Conservation (phyloP, 2,888 invertebrate species). For the Frankliniella intonsa region DNA sequence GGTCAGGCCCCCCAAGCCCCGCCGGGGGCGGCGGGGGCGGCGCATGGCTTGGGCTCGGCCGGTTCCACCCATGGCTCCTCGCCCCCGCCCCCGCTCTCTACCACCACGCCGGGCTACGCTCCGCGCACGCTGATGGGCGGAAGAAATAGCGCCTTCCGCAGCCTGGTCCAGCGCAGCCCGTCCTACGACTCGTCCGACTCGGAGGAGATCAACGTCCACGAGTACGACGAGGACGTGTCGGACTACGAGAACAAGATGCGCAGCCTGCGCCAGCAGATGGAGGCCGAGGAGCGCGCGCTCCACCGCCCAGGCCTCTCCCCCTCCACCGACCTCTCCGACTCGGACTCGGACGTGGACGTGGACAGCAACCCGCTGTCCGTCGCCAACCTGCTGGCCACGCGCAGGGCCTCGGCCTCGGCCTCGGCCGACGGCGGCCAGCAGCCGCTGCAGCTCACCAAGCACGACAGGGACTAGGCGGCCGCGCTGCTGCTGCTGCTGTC, state of each 20-base stretch:
- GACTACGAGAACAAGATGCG: conserved; percentile 26
- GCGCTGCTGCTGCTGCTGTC: no score
- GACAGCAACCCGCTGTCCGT: conserved; percentile 50
- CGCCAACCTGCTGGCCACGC: conserved; percentile 39
- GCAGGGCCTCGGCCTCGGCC: conserved; percentile 38
- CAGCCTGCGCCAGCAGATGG: conserved; percentile 20
- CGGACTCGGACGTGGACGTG: conserved; percentile 46
- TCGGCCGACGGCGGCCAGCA: conserved; percentile 45
- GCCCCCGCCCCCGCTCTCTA: conserved; percentile 40
- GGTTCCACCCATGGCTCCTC: conserved; percentile 40
- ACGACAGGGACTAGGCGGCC: conserved; percentile 56
- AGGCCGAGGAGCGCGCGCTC: background rate
- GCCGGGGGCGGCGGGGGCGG: conserved; percentile 50
- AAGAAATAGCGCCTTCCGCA: conserved; percentile 36
- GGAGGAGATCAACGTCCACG: conserved; percentile 79
- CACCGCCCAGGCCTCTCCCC: background rate
- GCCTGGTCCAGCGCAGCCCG: conserved; percentile 32
- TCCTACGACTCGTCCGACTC: conserved; percentile 39
- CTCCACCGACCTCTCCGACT: background rate
- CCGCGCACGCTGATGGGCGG: conserved; percentile 40
- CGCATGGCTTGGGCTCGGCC: conserved; percentile 41
- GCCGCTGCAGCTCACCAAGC: conserved; percentile 67
- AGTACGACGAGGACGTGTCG: conserved; percentile 53
- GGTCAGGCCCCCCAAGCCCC: conserved; percentile 30
- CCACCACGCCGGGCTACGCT: conserved; percentile 46